Evolutionary conservation across 2,797 vertebrate genomes (phyloP).

Genomic region (Melopsittacus undulatus): DNA sequence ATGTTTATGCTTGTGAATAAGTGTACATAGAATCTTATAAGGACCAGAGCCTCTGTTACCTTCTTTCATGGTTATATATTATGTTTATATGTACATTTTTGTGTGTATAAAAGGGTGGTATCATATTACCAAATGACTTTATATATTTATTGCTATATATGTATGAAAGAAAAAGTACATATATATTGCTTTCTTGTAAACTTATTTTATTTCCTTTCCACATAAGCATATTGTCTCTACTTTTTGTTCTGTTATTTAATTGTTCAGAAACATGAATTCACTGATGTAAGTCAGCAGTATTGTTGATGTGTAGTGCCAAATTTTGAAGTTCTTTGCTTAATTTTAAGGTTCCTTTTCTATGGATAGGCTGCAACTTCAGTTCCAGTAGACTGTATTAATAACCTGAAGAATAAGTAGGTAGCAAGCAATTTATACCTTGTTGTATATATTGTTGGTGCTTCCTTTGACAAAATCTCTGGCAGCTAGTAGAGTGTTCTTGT

Average conservation of each 20-base stretch:
- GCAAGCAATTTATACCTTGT: background rate
- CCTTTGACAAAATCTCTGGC: background rate
- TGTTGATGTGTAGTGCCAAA: background rate
- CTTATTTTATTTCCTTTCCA: background rate
- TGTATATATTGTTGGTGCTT: background rate
- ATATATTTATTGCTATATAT: background rate
- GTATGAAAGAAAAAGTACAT: background rate
- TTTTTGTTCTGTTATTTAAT: background rate
- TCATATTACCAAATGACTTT: background rate
- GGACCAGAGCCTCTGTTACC: background rate
- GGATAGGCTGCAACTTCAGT: background rate
- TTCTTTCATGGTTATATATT: background rate
- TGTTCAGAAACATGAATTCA: background rate
- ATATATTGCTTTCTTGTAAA: background rate
- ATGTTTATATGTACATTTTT: background rate
- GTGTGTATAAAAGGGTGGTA: background rate
- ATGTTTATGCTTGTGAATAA: background rate
- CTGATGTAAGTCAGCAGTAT: background rate
- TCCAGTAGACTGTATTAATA: background rate
- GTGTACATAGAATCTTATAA: background rate
- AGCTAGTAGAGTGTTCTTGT: background rate
- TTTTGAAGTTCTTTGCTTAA: background rate
- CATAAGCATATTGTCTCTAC: background rate
- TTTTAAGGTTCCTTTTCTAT: background rate
- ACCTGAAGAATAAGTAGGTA: background rate